phyloP scores from a whole-genome alignment of 2,888 invertebrate genomes.

The Zhengitettix transpicula region DNA sequence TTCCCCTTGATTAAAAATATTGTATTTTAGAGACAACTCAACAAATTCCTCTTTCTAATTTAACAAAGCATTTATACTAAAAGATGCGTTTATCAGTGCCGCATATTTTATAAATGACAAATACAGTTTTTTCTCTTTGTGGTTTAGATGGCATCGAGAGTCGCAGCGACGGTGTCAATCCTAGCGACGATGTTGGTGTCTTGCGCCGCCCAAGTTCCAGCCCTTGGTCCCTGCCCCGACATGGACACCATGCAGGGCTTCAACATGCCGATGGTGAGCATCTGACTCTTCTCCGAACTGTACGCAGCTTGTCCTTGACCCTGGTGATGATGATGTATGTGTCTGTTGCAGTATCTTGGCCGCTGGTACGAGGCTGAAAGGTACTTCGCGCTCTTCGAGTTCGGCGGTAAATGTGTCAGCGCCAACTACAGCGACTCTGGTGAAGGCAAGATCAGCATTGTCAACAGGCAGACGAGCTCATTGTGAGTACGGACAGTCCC shows the following conservation, averaged over 20 bases:
- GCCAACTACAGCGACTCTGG: slow-evolving; percentile 39
- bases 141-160: too few species aligned
- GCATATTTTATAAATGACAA: too few species aligned
- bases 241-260: slow-evolving; percentile 42
- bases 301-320: too few species aligned
- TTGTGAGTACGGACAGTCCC: slow-evolving; percentile 26
- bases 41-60: too few species aligned
- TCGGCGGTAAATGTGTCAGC: slow-evolving; percentile 56
- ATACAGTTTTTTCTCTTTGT: too few species aligned
- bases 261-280: slow-evolving; percentile 34
- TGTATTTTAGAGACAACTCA: too few species aligned
- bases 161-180: background rate
- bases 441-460: slow-evolving; percentile 26
- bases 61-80: too few species aligned
- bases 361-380: slow-evolving; percentile 63
- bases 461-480: slow-evolving; percentile 29
- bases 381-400: slow-evolving; percentile 58
- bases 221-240: slow-evolving; percentile 45
- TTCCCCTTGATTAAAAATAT: too few species aligned
- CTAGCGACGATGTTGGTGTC: slow-evolving; percentile 1
- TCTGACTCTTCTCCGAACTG: too few species aligned
- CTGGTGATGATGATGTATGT: background rate
- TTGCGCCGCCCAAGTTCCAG: slow-evolving; percentile 37
- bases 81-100: too few species aligned
- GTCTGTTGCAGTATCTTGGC: slow-evolving; percentile 45